Evolutionary conservation across 30 jellyfish, hydroid and myxozoan genomes (phyloP).

Genomic region (Turritopsis rubra): DNA sequence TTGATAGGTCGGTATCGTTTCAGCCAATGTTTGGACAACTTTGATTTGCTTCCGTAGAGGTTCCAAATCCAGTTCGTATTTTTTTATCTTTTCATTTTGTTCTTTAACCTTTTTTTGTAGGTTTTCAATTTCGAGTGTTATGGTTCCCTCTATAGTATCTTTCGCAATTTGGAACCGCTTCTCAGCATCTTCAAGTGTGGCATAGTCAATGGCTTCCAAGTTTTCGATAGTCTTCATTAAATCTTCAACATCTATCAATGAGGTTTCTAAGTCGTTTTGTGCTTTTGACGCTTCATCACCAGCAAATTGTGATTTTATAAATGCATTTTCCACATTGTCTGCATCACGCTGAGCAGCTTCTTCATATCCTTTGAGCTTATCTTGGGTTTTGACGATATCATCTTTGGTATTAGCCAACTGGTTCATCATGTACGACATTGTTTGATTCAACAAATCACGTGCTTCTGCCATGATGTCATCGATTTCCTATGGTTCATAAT

Average conservation of each 20-base stretch:
- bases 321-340: conserved; percentile 47
- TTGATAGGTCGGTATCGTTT: not conserved
- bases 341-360: conserved; percentile 56
- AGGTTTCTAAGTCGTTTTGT: conserved; percentile 17
- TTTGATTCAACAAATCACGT: conserved; percentile 20
- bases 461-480: conserved; percentile 23
- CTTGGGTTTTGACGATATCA: conserved; percentile 33
- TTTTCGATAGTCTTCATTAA: conserved; percentile 50
- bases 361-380: conserved; percentile 39
- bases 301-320: conserved; percentile 8
- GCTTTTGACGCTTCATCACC: conserved; percentile 36
- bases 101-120: conserved; percentile 29
- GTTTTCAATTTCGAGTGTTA: conserved; percentile 52
- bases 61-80: conserved; percentile 53
- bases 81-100: conserved; percentile 33
- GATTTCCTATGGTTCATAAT: conserved; percentile 19
- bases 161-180: conserved; percentile 59
- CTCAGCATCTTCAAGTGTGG: conserved; percentile 84
- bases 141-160: conserved; percentile 35
- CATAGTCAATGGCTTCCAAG: conserved; percentile 42
- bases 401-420: conserved; percentile 38
- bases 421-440: conserved; percentile 15
- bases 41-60: conserved; percentile 38
- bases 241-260: conserved; percentile 58
- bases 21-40: conserved; percentile 3